These are phyloP conservation scores for Drosophila siamana DNA, from an alignment of 2,888 invertebrate genomes.

Conservation along the genomic window DNA sequence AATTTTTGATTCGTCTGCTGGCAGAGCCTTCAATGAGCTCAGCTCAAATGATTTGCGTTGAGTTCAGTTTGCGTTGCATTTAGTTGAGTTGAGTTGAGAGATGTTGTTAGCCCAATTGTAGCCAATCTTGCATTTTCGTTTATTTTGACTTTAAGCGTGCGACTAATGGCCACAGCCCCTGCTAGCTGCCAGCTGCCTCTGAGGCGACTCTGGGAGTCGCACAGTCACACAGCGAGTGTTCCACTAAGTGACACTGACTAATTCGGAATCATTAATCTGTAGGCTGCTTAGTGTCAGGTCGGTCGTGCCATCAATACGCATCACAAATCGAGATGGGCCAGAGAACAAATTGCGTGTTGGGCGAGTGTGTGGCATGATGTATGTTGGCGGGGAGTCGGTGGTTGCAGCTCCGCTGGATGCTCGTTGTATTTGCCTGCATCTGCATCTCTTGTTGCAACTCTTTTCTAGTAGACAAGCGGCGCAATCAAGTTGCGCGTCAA, in stretches of 20 bases:
- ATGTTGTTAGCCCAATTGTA: constrained; percentile 59
- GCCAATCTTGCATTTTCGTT: constrained; percentile 60
- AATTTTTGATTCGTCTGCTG: constrained; percentile 55
- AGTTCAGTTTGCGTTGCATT: not conserved
- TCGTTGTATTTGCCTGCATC: constrained; percentile 45
- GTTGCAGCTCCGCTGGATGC: constrained; percentile 11
- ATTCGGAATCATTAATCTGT: constrained; percentile 72
- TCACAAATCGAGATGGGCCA: constrained; percentile 45
- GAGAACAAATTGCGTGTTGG: constrained; percentile 25
- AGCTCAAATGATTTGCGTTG: not conserved
- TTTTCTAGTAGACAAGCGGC: constrained; percentile 42
- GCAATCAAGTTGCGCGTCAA: constrained; percentile 65
- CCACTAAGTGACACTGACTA: constrained; percentile 79
- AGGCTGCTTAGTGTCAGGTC: constrained; percentile 73
- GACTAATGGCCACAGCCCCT: not conserved
- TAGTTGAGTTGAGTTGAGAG: not conserved
- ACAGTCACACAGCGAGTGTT: constrained; percentile 47
- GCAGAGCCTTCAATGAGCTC: constrained; percentile 21
- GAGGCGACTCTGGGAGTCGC: not conserved
- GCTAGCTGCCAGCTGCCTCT: not conserved
- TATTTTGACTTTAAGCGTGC: constrained; percentile 57
- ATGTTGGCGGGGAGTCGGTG: constrained; percentile 41
- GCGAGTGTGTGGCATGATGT: constrained; percentile 43
- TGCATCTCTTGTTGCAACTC: constrained; percentile 2
- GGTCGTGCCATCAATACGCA: constrained; percentile 69